Conservation (phyloP, 2,888 invertebrate species). For the Lepetodrilus schrolli region DNA sequence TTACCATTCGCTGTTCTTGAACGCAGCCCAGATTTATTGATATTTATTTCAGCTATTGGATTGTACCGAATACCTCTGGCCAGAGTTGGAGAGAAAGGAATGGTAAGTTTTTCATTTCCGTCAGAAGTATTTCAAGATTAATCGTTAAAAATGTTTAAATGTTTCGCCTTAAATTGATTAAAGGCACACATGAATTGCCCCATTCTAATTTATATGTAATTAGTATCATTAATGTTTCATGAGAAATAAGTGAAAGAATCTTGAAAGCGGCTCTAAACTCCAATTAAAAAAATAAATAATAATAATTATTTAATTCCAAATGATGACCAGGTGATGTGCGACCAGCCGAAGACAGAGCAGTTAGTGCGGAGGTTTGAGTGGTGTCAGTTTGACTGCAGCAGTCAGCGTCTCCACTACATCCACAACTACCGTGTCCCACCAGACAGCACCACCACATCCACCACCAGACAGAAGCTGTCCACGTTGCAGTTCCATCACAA, state of each 20-base stretch:
- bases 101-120: slow-evolving; percentile 52
- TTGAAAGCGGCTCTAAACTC: too few relatives aligned
- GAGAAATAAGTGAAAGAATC: too few relatives aligned
- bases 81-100: slow-evolving; percentile 63
- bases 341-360: slow-evolving; percentile 68
- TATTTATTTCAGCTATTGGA: slow-evolving; percentile 66
- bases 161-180: too few relatives aligned
- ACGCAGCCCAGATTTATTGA: too few relatives aligned
- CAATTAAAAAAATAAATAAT: too few relatives aligned
- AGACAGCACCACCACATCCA: slow-evolving; percentile 33
- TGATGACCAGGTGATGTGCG: slow-evolving; percentile 69
- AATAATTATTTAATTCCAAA: too few relatives aligned
- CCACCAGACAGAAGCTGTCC: slow-evolving; percentile 48
- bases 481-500: slow-evolving; percentile 61
- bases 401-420: slow-evolving; percentile 66
- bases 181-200: too few relatives aligned
- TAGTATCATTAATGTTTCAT: too few relatives aligned
- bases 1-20: too few relatives aligned
- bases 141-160: too few relatives aligned
- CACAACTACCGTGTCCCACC: slow-evolving; percentile 45
- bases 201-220: too few relatives aligned
- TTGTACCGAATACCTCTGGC: slow-evolving; percentile 68
- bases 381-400: slow-evolving; percentile 67
- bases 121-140: not conserved
- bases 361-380: slow-evolving; percentile 67